Evolutionary conservation across 2,888 invertebrate species (phyloP).

Genomic region (Drosophila monieri): DNA sequence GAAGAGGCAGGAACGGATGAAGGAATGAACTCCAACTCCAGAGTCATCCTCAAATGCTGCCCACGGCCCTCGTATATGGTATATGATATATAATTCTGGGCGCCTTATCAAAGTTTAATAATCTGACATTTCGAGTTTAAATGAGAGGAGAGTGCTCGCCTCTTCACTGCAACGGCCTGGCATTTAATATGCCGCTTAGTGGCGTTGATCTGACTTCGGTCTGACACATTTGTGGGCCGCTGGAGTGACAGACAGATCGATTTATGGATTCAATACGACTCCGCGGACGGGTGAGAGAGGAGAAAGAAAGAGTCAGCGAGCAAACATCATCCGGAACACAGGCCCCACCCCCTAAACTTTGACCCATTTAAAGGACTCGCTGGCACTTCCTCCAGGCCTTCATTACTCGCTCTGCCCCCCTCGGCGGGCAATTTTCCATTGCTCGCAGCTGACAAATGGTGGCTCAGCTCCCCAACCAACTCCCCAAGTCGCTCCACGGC

Average conservation of each 20-base stretch:
- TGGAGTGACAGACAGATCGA: slow-evolving; percentile 23
- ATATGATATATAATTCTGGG: slow-evolving; percentile 4
- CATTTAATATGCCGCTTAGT: slow-evolving; percentile 70
- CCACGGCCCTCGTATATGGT: slow-evolving; percentile 40
- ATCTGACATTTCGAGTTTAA: slow-evolving; percentile 77
- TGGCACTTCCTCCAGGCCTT: slow-evolving; percentile 19
- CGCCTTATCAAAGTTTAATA: slow-evolving; percentile 69
- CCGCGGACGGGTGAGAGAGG: slow-evolving; percentile 2
- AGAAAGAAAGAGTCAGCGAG: background rate
- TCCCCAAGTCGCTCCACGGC: slow-evolving; percentile 19
- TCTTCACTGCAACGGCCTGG: slow-evolving; percentile 51
- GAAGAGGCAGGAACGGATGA: slow-evolving; percentile 38
- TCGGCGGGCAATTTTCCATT: background rate
- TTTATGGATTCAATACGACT: slow-evolving; percentile 29
- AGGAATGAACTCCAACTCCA: slow-evolving; percentile 1
- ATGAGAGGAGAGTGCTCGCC: slow-evolving; percentile 47
- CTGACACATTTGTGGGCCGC: slow-evolving; percentile 77
- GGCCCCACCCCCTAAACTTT: slow-evolving; percentile 25
- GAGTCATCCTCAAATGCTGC: slow-evolving; percentile 60
- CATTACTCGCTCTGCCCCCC: background rate
- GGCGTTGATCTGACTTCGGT: slow-evolving; percentile 67
- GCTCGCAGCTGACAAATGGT: slow-evolving; percentile 11
- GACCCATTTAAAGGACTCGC: slow-evolving; percentile 31
- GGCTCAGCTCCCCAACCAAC: slow-evolving; percentile 2
- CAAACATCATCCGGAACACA: slow-evolving; percentile 1